Conservation (phyloP, 2,888 invertebrate genomes). For the Trachelus iudaicus region DNA sequence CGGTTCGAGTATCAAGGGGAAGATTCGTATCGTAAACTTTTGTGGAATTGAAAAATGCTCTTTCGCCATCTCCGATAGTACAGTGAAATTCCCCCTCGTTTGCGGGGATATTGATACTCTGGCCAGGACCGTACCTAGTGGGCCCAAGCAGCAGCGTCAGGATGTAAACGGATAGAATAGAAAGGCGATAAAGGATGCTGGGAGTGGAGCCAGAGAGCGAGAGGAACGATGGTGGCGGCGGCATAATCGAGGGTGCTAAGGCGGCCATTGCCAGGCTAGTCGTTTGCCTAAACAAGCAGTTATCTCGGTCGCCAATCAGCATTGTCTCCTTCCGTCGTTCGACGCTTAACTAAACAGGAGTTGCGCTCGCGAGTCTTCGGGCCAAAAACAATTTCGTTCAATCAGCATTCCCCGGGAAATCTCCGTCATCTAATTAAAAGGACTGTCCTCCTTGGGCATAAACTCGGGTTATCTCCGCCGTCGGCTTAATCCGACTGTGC, state of each 20-base stretch:
- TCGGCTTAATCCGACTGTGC: constrained; percentile 56
- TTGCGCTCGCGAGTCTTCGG: constrained; percentile 13
- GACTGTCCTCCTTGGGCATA: constrained; percentile 56
- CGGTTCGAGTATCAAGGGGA: constrained; percentile 34
- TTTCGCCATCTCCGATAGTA: constrained; percentile 21
- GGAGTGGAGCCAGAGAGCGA: too few relatives aligned
- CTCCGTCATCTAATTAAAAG: constrained; percentile 64
- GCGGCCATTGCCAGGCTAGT: constrained; percentile 11
- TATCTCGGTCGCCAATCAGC: constrained; percentile 58
- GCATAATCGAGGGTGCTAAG: too few relatives aligned
- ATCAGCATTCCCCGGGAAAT: constrained; percentile 64
- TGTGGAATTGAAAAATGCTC: constrained; percentile 63
- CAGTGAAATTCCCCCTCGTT: too few relatives aligned
- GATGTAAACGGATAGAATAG: too few relatives aligned
- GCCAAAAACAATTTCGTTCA: constrained; percentile 65
- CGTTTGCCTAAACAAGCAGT: constrained; percentile 45
- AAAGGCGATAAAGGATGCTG: too few relatives aligned
- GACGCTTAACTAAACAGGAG: background rate
- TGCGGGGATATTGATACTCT: too few relatives aligned
- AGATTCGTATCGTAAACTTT: constrained; percentile 62
- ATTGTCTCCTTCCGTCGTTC: constrained; percentile 49
- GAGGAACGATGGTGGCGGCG: too few relatives aligned
- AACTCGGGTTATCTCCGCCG: constrained; percentile 60
- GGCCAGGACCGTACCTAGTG: too few relatives aligned
- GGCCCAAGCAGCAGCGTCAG: too few relatives aligned